Base-by-base conservation (phyloP, 1,140 invertebrate species). In the Stegodyphus mimosarum region DNA sequence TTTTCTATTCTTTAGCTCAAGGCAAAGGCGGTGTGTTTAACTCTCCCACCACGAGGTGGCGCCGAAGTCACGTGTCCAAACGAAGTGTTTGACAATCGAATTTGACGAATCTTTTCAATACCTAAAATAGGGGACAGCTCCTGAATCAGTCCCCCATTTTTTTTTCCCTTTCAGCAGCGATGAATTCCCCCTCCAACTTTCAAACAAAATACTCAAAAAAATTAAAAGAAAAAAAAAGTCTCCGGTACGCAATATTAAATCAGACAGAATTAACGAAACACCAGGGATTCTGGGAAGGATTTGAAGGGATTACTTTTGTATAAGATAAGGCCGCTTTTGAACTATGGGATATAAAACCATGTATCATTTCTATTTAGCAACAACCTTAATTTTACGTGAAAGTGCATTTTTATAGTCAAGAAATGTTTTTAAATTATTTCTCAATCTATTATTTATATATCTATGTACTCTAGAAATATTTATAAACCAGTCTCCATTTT, bases 41-140 rank as follows among this genome's bases (percentile, higher is more conserved):
- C 72, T 70, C 81, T 84, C 73, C 81, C 81, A 84, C 81, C 81
- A 55, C 81, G 60, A 84, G 72, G 81, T 83, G 80, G 55, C 80
- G 80, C 52, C 55, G n/a, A 51, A 83, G 81, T 84, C 81, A 84
- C 81, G 81, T 84, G 81, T 48, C 64, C 49, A 51, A 74, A 72
- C 80, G 80, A 83, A 83, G 80, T 74, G 80, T 55, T 53, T 69
- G 81, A 84, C 81, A 84, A 84, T 84, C 33, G 81, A 84, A 84
- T 84, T 84, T 84, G 81, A 84, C 72, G 73, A 84, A 84, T 84
- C 81, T 84, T 84, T 84, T 84, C 81, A 84, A 76, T 76, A 75
- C 60, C 13, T 48, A 15, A 76, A 64, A 64, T 17, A 49, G 55
- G 55, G 55, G 15, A 15, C 55, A 60, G 9, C 15, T 80, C 69